Base-by-base conservation (phyloP, 2,797 vertebrate genomes). In the Hemibagrus guttatus region DNA sequence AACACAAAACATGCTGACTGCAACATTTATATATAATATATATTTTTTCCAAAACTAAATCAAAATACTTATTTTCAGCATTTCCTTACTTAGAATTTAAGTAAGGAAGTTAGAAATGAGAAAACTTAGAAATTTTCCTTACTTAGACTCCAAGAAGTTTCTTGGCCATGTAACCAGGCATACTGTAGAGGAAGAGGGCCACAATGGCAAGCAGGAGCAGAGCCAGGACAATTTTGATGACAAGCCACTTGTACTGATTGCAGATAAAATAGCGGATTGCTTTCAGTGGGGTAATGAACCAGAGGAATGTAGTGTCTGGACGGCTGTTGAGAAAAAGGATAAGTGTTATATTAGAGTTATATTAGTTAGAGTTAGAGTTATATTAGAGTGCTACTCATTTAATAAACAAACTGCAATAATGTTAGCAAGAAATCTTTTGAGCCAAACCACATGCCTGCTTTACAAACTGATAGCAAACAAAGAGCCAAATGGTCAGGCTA, bases 131-230 rank as follows among this genome's bases (percentile, higher is more conserved):
- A 56, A 42, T 56, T 81, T 42, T 52, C n/a, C 80, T 46, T 88
- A 76, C 76, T 96, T 92, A 96, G 0, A 96, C 96, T 21, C 96
- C 96, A 64, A 99, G 87, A 89, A 99, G 96, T 90, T 99, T 99
- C 96, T 99, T 99, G 93, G 97, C 98, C 97, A 98, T 98, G 94
- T 99, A 99, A 72, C 98, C 98, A 0, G 98, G 98, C 94, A 97
- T 97, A 95, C 96, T 98, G 95, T 99, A 99, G 85, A 99, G 93
- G 95, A 99, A 99, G 72, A 99, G 96, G 35, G 88, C 97, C 11
- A 99, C 64, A 93, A 99, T 97, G 91, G 96, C 94, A 85, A 99
- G 90, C 21, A 97, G 93, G 89, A 99, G 90, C 61, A 99, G 93
- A 0, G 95, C 97, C 86, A 97, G 90, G 89, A 98, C 93, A 0